Base-by-base conservation (phyloP, 2,888 invertebrate species). In the Clusia tigrina region DNA sequence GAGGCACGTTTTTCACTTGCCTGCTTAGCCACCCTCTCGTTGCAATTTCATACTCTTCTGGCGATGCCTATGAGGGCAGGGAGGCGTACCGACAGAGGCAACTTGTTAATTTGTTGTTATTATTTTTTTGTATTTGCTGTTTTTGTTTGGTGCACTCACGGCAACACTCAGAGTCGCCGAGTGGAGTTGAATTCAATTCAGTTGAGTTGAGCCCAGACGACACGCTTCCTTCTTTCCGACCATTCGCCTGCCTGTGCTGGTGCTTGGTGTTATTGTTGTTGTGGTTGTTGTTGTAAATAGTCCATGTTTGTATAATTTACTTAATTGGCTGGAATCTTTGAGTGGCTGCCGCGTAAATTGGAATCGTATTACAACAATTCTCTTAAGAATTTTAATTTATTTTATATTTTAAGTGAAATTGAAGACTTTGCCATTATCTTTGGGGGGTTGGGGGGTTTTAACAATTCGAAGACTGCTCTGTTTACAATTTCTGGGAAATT, bases 241-340 rank as follows among this genome's bases (percentile, higher is more conserved):
- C n/a, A n/a, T n/a, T n/a, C n/a, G n/a, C n/a, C n/a, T n/a, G n/a
- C n/a, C n/a, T n/a, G n/a, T n/a, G n/a, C n/a, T n/a, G n/a, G n/a
- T n/a, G n/a, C n/a, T n/a, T n/a, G 42, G 12, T n/a, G n/a, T 42
- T 15, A 10, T n/a, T 42, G 10, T 42, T 42, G 6, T 42, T 42
- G 6, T 32, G 6, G 32, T 32, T 32, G 32, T 42, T 15, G n/a
- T 2, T 42, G n/a, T 42, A 15, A 42, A 15, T 42, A 32, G 32
- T 17, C 15, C 48, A 3, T 48, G 22, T 48, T 22, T 55, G 54
- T 54, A 54, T 60, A 60, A 58, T 59, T 60, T 63, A 58, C 54
- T 56, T 62, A 65, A 65, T 62, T 65, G 65, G 54, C 60, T 58
- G 54, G 54, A 42, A 54, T 37, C 17, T 55, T 17, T n/a, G 22